Percentiles rank a stretch among this genome's conserved stretches.
Conservation (phyloP, 2,797 vertebrate genomes). For the Ctenopoma kingsleyae region DNA sequence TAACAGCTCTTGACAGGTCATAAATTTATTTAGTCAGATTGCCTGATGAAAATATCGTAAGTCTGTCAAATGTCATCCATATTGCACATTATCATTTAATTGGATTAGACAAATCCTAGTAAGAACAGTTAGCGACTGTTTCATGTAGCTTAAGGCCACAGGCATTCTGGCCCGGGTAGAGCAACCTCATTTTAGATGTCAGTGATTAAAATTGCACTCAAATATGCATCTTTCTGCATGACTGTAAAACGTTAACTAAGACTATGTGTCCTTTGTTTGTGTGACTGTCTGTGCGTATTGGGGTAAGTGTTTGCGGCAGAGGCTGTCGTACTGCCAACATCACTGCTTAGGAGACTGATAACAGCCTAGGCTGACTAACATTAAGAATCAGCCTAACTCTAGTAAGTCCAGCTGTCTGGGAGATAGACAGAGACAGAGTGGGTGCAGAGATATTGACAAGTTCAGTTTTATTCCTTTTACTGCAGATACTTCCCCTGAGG, state of each 20-base stretch:
- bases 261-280: slow-evolving; percentile 51
- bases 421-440: slow-evolving; percentile 70
- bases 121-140: slow-evolving; percentile 67
- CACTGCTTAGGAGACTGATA: slow-evolving; percentile 56
- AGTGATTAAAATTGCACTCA: slow-evolving; percentile 70
- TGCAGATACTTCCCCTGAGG: slow-evolving; percentile 59
- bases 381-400: slow-evolving; percentile 63
- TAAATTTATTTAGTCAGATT: slow-evolving; percentile 68
- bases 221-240: slow-evolving; percentile 60
- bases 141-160: slow-evolving; percentile 51
- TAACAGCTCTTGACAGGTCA: slow-evolving; percentile 75
- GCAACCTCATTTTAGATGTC: slow-evolving; percentile 62
- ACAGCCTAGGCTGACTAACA: slow-evolving; percentile 58
- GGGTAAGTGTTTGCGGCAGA: slow-evolving; percentile 41
- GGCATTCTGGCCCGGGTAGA: slow-evolving; percentile 53
- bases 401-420: slow-evolving; percentile 59
- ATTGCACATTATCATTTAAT: slow-evolving; percentile 72
- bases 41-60: slow-evolving; percentile 74
- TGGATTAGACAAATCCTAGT: slow-evolving; percentile 61
- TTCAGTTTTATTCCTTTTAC: slow-evolving; percentile 57
- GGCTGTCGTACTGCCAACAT: slow-evolving; percentile 62
- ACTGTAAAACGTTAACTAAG: slow-evolving; percentile 38
- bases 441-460: slow-evolving; percentile 69
- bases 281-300: slow-evolving; percentile 29
- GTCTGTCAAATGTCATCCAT: slow-evolving; percentile 75